Evolutionary conservation across 1,140 invertebrate genomes (phyloP), one percentile per base, ranked within the genome.

Genomic region (Sitophilus oryzae): DNA sequence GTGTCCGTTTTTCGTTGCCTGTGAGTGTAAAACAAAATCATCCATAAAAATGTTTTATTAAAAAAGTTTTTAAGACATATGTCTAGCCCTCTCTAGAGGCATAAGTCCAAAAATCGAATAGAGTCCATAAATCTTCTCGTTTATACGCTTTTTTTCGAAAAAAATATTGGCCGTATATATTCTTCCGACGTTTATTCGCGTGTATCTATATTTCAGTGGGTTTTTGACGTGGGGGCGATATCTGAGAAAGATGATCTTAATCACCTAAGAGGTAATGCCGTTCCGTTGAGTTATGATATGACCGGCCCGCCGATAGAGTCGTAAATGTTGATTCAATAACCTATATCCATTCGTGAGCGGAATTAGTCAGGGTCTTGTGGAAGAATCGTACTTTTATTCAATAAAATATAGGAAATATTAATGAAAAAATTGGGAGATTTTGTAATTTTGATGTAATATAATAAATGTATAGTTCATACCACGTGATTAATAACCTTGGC

Each of bases 181-280:
- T 38, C 48, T 10, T 11, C 48, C 41, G 48, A 57, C 55, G 48
- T 57, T 51, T 57, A 57, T 52, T 51, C 55, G 30, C 51, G 48
- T 57, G 56, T 62, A 56, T 56, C 59, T 62, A 62, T 62, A 59
- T n/a, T n/a, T n/a, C 59, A 52, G 59, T 52, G 52, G 49, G 60
- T 49, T 64, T 64, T 64, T 64, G 62, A 64, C 62, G 47, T 37
- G 53, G 52, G 45, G 56, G 58, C 58, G 52, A 63, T 63, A 63
- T 60, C 55, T 51, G 48, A 63, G 60, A 66, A 59, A 54, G 58
- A 68, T 66, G 48, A 56, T 59, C 63, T 61, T 66, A 68, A 68
- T 68, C 66, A 68, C 64, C 60, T 68, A 68, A 68, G 64, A 68
- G 66, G 66, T 68, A 65, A 65, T 66, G 62, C 66, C 56, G 62